These are phyloP conservation scores for Drosophila nikananu DNA, from an alignment of 1,140 invertebrate species.

Conservation along the genomic window DNA sequence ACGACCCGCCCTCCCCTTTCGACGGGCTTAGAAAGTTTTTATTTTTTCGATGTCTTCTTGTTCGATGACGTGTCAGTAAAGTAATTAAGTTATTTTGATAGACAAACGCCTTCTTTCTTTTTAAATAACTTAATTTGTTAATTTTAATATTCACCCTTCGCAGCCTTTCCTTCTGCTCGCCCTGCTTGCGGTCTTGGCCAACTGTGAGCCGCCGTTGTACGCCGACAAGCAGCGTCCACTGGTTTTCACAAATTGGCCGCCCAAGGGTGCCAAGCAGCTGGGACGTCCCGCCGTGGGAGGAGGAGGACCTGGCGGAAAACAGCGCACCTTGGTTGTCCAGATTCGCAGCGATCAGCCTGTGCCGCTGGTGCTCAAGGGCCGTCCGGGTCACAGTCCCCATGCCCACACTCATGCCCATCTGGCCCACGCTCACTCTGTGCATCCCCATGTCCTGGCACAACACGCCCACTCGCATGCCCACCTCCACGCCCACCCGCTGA, in stretches of 20 bases:
- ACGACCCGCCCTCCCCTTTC: conserved; percentile 31
- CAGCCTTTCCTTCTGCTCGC: conserved; percentile 48
- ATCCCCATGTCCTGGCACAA: conserved; percentile 44
- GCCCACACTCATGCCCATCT: conserved; percentile 39
- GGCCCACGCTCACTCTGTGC: conserved; percentile 25
- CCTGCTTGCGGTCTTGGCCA: conserved; percentile 51
- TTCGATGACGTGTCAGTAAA: conserved; percentile 34
- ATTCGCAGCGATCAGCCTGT: conserved; percentile 83
- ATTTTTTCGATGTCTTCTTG: conserved; percentile 32
- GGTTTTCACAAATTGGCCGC: conserved; percentile 66
- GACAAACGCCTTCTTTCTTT: conserved; percentile 30
- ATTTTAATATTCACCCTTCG: conserved; percentile 18
- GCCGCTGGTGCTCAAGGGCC: conserved; percentile 75
- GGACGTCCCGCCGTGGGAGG: conserved; percentile 21
- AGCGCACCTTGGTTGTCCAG: conserved; percentile 76
- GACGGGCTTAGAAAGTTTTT: conserved; percentile 71
- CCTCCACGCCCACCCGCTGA: conserved; percentile 47
- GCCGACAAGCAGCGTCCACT: conserved; percentile 57
- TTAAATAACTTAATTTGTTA: conserved; percentile 47
- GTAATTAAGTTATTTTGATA: conserved; percentile 55
- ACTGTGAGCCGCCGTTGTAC: conserved; percentile 54
- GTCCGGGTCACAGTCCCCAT: conserved; percentile 31
- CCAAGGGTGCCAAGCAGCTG: conserved; percentile 67
- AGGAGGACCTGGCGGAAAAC: conserved; percentile 37
- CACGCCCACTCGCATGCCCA: conserved; percentile 49